Evolutionary conservation across 2,113 vertebrate species (phyloP), one percentile per base, ranked within the genome.

Genomic region (Colistium nudipinnis): DNA sequence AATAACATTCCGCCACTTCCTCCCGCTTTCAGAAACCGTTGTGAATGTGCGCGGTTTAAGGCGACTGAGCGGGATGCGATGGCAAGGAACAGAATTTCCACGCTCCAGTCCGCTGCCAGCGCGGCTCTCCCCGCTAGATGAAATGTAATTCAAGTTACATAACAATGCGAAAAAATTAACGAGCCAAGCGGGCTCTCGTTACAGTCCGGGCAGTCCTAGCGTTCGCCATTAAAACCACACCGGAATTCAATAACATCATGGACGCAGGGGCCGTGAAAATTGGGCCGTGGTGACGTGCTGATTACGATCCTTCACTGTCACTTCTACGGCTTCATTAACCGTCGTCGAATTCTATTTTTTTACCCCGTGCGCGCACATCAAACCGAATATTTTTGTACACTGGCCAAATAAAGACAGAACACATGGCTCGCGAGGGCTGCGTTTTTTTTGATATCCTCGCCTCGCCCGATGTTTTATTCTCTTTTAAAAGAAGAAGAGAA

Each of bases 151-250:
- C 72, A 85, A 90, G 76, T 82, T 85, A 76, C 78, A 88, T 83
- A 87, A 89, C 87, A 91, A 81, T 84, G 83, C 78, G 62, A 85
- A 78, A n/a, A 85, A 89, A 80, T 90, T 87, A 90, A 90, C 66
- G 80, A 87, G 74, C 85, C 78, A 43, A 66, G 56, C 49, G 75
- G 62, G 62, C 51, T 33, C 78, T 41, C 30, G 77, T 88, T 91
- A 76, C 84, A 84, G 73, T 70, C 62, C 67, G 70, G 74, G 68
- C 68, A 51, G 68, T 70, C 81, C 68, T 45, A 62, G 63, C 80
- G 74, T 41, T 69, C 36, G 6, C 70, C 45, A 82, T 91, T n/a
- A 91, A 91, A 91, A 84, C 38, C 74, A 74, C 76, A 64, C 35
- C 4, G 53, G 79, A 71, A 74, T 88, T 88, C 74, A 88, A 88